Base-by-base conservation (phyloP, 2,888 invertebrate genomes). In the Agriopis leucophaearia region DNA sequence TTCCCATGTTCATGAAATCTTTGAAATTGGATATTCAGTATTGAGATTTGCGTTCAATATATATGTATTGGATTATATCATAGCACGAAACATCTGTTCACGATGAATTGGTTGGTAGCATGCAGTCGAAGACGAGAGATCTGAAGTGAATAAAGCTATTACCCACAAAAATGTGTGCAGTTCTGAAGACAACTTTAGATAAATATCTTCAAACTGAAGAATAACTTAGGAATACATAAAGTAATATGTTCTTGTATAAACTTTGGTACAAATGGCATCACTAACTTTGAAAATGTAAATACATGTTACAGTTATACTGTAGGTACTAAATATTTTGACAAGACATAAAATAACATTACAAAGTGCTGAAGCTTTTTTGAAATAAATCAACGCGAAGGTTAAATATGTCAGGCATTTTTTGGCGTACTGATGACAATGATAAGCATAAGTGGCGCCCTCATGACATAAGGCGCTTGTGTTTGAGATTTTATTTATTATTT, bases 1-100 rank as follows among this genome's bases (percentile, higher is more conserved):
- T 35, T 47, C 61, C 44, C 42, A 45, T 59, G 52, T 60, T 62
- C 54, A 64, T 58, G 63, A 65, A 65, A 67, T 52, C 54, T 45
- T 54, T 40, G 63, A 71, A 67, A 75, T 72, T 65, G 68, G 68
- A 71, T 75, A 71, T 69, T 57, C 50, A 56, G 51, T 64, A 45
- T 54, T 27, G 55, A 55, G 58, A 60, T 65, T 67, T 57, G 54
- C 36, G 44, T 71, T 45, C 59, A 65, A 69, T 65, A 66, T 69
- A 5, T 5, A 3, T 5, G 64, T 74, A 69, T 66, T 57, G 59
- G 63, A 48, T 67, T 71, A 64, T 47, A 72, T 75, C 69, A 70
- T 70, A 58, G 12, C 48, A 56, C 38, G 58, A 59, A 68, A 68
- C 75, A 72, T 71, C 71, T 74, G 74, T 42, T 70, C 66, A 62